Base-by-base conservation (phyloP, 2,797 vertebrate genomes). In the Clamator glandarius region DNA sequence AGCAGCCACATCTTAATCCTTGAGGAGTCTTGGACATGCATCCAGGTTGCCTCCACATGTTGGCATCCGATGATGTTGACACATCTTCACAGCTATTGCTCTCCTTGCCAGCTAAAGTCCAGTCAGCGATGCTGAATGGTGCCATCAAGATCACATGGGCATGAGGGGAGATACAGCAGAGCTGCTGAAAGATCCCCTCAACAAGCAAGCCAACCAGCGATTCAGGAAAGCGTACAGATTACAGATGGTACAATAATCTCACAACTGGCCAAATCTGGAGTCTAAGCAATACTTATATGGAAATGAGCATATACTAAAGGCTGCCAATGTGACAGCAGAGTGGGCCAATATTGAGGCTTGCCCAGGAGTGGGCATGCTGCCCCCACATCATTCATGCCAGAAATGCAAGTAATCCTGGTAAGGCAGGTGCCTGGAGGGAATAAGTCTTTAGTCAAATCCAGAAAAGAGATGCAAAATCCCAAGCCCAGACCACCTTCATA, bases 211-310 rank as follows among this genome's bases (percentile, higher is more conserved):
- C 73, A 78, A 84, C 23, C 76, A 87, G 87, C 5, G 9, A 54
- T 69, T 86, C 80, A 67, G 42, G 74, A 93, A 50, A 87, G 70
- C 0, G 0, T 54, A 51, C 46, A 54, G 82, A 70, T 87, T 93
- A 86, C 87, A 96, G 93, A 94, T 95, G 92, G 95, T 46, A 64
- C 33, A 84, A 13, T 89, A 90, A 82, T 88, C 80, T 94, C 84
- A 91, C 77, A 70, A 85, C 86, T 95, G 88, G 95, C 83, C 91
- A 90, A 67, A 88, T 86, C 1, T 72, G 33, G 33, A 77, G 80
- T 50, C 87, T 89, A 62, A 68, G 67, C 74, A 91, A 41, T 80
- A 92, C 79, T 95, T 95, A 80, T 18, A 76, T 87, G 90, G 91
- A 96, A 86, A 96, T 77, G 44, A 96, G 80, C 64, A 41, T 28